These are phyloP conservation scores for Nycticryphes semicollaris DNA, from an alignment of 2,113 vertebrate genomes.

Conservation along the genomic window DNA sequence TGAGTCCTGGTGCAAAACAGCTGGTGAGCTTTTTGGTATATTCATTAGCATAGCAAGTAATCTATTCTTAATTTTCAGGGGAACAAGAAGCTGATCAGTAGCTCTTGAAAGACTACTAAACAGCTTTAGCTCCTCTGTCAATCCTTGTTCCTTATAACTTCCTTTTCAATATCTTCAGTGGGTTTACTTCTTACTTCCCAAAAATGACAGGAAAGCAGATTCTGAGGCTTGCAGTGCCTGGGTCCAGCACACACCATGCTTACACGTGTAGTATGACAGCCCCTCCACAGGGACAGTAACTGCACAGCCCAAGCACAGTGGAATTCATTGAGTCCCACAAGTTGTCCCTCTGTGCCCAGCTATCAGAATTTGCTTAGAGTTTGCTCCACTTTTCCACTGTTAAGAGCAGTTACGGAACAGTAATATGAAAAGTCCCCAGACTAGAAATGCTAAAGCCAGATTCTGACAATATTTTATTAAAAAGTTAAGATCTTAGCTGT, in stretches of 20 bases:
- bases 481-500: constrained; percentile 21
- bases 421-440: background rate
- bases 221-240: background rate
- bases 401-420: background rate
- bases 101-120: background rate
- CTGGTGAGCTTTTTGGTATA: background rate
- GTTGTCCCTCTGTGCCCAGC: background rate
- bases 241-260: background rate
- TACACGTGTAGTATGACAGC: fast-evolving
- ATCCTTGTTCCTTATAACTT: background rate
- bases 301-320: background rate
- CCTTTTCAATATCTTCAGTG: background rate
- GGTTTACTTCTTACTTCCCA: background rate
- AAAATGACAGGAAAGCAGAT: background rate
- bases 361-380: background rate
- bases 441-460: background rate
- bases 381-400: background rate
- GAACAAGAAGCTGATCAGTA: background rate
- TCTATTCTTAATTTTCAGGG: background rate
- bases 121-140: background rate
- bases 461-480: constrained; percentile 44
- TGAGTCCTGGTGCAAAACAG: background rate
- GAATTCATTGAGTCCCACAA: background rate
- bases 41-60: background rate
- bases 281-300: background rate